phyloP scores from a whole-genome alignment of 2,113 vertebrate genomes.

The Macrotis lagotis region DNA sequence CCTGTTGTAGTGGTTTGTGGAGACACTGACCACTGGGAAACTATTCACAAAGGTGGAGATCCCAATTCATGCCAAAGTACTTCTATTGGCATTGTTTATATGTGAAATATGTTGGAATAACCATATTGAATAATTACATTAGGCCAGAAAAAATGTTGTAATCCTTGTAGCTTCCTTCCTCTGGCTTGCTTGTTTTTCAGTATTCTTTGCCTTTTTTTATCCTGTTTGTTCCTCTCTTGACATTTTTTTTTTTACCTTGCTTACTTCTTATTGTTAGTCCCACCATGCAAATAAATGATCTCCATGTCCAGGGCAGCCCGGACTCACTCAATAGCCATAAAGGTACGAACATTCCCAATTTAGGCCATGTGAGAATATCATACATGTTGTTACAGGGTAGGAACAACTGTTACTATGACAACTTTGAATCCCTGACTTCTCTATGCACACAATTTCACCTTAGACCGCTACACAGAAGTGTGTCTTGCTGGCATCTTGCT shows the following conservation, averaged over 20 bases:
- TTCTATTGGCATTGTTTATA: conserved; percentile 37
- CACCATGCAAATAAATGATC: conserved; percentile 57
- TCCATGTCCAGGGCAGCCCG: conserved; percentile 53
- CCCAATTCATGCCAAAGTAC: conserved; percentile 26
- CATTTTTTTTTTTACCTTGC: conserved; percentile 35
- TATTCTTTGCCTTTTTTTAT: conserved; percentile 73
- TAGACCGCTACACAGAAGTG: conserved; percentile 45
- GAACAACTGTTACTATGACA: conserved; percentile 72
- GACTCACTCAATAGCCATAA: conserved; percentile 49
- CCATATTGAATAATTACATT: conserved; percentile 28
- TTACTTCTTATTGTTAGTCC: conserved; percentile 52
- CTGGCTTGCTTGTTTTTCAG: conserved; percentile 62
- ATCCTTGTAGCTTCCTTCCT: conserved; percentile 55
- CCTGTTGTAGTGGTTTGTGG: conserved; percentile 20
- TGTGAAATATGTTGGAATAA: conserved; percentile 17
- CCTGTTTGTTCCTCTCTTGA: conserved; percentile 61
- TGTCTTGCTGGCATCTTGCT: conserved; percentile 56
- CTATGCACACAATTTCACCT: conserved; percentile 62
- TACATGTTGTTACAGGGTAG: conserved; percentile 58
- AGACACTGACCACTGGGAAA: conserved; percentile 46
- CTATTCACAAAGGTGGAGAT: neutral
- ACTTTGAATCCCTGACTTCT: conserved; percentile 71
- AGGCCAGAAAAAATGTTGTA: conserved; percentile 61
- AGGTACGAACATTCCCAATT: conserved; percentile 40
- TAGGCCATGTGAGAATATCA: conserved; percentile 68